phyloP scores from a whole-genome alignment of 1,140 invertebrate genomes.

The Drosophila baimaii region DNA sequence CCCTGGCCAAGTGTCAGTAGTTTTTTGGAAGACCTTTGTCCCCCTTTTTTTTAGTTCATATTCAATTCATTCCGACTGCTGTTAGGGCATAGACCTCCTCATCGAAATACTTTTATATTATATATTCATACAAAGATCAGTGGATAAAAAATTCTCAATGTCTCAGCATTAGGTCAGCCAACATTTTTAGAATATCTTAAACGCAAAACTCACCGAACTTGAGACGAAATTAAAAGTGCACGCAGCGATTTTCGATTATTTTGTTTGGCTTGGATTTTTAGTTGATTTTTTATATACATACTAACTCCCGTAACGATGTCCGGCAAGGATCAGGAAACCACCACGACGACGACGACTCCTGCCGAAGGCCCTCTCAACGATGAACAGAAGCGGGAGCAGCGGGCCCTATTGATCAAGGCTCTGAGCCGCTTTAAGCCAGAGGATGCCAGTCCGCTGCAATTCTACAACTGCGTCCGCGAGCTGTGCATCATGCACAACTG shows the following conservation, averaged over 20 bases:
- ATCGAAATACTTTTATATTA: background rate
- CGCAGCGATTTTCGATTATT: no score
- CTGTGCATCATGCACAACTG: constrained; percentile 72
- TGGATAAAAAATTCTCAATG: constrained; percentile 24
- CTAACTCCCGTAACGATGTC: no score
- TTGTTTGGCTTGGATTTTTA: background rate
- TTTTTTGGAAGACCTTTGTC: no score
- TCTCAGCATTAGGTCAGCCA: background rate
- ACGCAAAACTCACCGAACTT: no score
- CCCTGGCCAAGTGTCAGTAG: no score
- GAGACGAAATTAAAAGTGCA: constrained; percentile 7
- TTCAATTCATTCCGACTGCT: no score
- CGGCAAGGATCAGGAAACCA: background rate
- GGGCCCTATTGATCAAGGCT: constrained; percentile 32
- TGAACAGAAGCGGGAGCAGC: constrained; percentile 36
- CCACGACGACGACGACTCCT: no score
- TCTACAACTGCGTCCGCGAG: constrained; percentile 69
- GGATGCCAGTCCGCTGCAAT: constrained; percentile 62
- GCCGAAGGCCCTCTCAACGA: background rate
- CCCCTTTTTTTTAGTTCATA: no score
- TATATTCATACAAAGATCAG: background rate
- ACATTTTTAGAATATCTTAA: background rate
- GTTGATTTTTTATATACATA: background rate
- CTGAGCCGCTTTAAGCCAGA: constrained; percentile 50
- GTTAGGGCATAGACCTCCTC: constrained; percentile 6